Base-by-base conservation (phyloP, 2,113 vertebrate species). In the Sciurus niger region DNA sequence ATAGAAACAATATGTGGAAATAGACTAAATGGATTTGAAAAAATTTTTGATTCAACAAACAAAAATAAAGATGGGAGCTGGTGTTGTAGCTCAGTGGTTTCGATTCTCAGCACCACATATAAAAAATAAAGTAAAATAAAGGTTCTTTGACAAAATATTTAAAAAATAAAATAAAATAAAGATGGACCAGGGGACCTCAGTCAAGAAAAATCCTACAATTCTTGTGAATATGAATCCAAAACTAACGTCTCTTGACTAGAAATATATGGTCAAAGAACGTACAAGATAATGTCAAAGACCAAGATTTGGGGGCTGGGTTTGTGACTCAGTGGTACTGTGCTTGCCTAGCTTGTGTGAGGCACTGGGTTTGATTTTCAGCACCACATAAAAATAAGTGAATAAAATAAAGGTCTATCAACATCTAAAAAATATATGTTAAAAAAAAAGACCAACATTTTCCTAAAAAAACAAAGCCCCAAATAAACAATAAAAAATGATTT, bases 181-280 rank as follows among this genome's bases (percentile, higher is more conserved):
- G 4, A 37, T 70, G 18, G n/a, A 74, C 18, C 4, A 34, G 34
- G 48, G 76, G 34, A 84, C 72, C 24, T 78, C 77, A 63, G 43
- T 73, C 82, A 87, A 74, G 55, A 70, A 89, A 89, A 92, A 28
- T 93, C 53, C 30, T 63, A 5, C 16, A 78, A 40, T 60, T 13
- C 14, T 76, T 40, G 9, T 73, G 79, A 90, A 17, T 67, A 82
- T 83, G 53, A 83, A 92, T 53, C 70, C 30, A 11, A 93, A 94
- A 70, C 4, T 13, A 48, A 74, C n/a, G 20, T 65, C 58, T 93
- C 55, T 51, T 43, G 84, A 46, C 12, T 22, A 25, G 46, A 76
- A 65, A 80, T 4, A 6, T 46, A 58, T 77, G 30, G 43, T 11
- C 46, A 85, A 70, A 73, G 87, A 55, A 84, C 32, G 53, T 32